Evolutionary conservation across 1,140 invertebrate species (phyloP).

Genomic region (Cataglyphis hispanica): DNA sequence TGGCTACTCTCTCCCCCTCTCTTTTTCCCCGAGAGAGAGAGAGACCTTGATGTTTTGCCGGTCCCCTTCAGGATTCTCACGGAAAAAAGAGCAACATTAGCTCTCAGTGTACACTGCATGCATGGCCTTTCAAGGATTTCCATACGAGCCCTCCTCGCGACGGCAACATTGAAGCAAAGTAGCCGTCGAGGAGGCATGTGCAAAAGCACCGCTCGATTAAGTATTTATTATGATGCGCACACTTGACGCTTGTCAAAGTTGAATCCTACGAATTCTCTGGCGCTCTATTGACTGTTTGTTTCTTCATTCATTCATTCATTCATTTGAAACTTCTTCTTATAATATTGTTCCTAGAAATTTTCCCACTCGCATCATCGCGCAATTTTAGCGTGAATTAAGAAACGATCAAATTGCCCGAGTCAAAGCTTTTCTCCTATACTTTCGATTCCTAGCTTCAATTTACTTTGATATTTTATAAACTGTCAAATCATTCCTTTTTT

Average conservation of each 20-base stretch:
- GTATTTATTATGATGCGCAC: constrained; percentile 45
- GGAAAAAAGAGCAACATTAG: constrained; percentile 66
- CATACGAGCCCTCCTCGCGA: constrained; percentile 52
- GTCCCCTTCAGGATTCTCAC: constrained; percentile 69
- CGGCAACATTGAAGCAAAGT: constrained; percentile 32
- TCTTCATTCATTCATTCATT: constrained; percentile 12
- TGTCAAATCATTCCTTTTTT: no score
- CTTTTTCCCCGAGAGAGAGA: constrained; percentile 13
- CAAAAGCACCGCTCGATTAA: constrained; percentile 35
- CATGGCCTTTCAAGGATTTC: constrained; percentile 74
- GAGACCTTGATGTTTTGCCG: constrained; percentile 80
- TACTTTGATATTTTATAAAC: no score
- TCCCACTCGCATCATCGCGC: neutral
- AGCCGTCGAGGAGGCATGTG: constrained; percentile 19
- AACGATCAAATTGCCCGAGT: neutral
- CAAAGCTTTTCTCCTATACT: no score
- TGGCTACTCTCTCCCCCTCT: constrained; percentile 64
- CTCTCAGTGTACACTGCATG: constrained; percentile 66
- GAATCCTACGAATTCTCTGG: neutral
- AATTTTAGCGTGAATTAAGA: neutral
- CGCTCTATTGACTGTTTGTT: neutral
- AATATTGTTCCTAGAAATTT: no score
- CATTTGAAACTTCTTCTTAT: neutral
- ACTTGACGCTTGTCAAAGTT: constrained; percentile 24
- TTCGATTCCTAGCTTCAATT: no score